Conservation (phyloP, 2,888 invertebrate species). For the Keiferia lycopersicella region DNA sequence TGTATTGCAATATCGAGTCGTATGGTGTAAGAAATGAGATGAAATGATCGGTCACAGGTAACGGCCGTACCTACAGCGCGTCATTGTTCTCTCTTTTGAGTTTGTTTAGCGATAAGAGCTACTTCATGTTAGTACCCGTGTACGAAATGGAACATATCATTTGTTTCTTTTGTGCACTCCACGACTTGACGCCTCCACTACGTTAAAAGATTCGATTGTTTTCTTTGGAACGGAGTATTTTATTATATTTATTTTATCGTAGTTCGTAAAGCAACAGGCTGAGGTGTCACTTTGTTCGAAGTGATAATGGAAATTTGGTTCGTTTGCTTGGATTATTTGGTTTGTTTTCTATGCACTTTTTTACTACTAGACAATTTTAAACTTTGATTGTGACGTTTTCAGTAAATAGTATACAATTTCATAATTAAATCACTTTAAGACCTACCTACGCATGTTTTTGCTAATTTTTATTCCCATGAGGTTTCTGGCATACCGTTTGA, state of each 20-base stretch:
- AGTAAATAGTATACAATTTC: no score
- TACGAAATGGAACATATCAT: slow-evolving; percentile 66
- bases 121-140: slow-evolving; percentile 66
- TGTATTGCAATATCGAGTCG: slow-evolving; percentile 38
- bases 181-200: slow-evolving; percentile 53
- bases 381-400: no score
- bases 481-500: no score
- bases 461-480: no score
- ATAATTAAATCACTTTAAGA: no score
- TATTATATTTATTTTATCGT: slow-evolving; percentile 31
- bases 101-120: slow-evolving; percentile 77
- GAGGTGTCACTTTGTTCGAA: not conserved
- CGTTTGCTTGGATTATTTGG: not conserved
- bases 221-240: slow-evolving; percentile 45
- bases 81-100: slow-evolving; percentile 75
- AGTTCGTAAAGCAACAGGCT: slow-evolving; percentile 23
- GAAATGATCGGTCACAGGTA: slow-evolving; percentile 55
- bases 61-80: slow-evolving; percentile 60
- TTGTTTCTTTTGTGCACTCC: slow-evolving; percentile 61
- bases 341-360: not conserved
- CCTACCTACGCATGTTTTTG: no score
- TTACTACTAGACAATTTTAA: not conserved
- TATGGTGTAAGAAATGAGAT: slow-evolving; percentile 47
- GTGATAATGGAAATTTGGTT: not conserved
- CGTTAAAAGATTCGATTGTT: slow-evolving; percentile 65